Evolutionary conservation across 23 tunicate species (phyloP).

Genomic region (Styela clava): DNA sequence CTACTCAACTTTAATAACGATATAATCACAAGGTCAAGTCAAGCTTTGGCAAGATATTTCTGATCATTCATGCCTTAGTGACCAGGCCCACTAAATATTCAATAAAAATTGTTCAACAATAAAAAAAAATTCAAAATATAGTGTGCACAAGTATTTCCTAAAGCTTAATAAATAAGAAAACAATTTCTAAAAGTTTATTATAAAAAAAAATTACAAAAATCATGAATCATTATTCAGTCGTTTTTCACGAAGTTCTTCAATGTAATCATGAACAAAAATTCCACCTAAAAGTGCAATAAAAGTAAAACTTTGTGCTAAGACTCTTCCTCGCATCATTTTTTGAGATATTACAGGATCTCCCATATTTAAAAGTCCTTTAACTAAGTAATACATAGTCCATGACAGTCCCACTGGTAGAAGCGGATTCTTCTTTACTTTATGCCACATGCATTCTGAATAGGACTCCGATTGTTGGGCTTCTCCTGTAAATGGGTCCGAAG

Average conservation of each 20-base stretch:
- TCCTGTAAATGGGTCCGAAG: neutral
- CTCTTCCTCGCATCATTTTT: constrained; percentile 75
- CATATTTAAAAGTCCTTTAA: constrained; percentile 66
- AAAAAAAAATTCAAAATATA: no score
- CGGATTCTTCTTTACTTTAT: constrained; percentile 34
- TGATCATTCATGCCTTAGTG: no score
- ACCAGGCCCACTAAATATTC: neutral
- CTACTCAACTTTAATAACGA: no score
- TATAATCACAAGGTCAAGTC: no score
- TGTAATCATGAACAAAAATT: neutral
- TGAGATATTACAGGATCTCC: constrained; percentile 39
- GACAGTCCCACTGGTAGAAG: constrained; percentile 62
- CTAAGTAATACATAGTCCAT: constrained; percentile 44
- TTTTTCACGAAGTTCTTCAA: neutral
- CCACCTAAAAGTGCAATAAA: constrained; percentile 48
- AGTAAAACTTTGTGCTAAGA: constrained; percentile 60
- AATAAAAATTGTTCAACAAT: neutral
- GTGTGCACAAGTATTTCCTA: neutral
- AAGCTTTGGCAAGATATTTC: no score
- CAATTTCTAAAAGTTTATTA: no score
- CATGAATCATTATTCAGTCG: neutral
- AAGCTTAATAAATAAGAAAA: no score
- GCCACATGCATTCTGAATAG: neutral
- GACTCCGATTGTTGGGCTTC: neutral
- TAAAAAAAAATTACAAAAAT: neutral